Evolutionary conservation across 2,888 invertebrate species (phyloP), one percentile per base, ranked within the genome.

Genomic region (Clitarchus hookeri): DNA sequence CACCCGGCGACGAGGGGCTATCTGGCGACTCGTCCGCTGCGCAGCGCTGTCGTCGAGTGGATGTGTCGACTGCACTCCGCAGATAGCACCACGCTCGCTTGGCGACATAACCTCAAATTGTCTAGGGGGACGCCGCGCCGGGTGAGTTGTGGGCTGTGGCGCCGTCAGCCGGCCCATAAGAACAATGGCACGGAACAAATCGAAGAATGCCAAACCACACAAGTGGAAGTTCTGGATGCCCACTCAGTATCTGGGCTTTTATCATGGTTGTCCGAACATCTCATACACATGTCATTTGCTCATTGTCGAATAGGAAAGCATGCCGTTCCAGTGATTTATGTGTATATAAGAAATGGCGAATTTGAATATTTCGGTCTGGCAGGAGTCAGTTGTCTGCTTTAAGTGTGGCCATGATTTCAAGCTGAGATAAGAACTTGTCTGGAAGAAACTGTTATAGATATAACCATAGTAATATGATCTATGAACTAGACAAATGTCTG

Each of bases 31-130:
- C 65, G 0, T 19, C 65, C 65, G 65, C 65, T 23, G 65, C 65
- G n/a, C 65, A 65, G 65, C 19, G 65, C 65, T 65, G 65, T 65
- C 65, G 65, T 65, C 65, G 65, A 65, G 65, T 65, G 65, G 65
- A 65, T n/a, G 65, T 65, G 65, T 65, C 65, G 65, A 23, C 65
- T 65, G 65, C 65, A 65, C 65, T 19, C 65, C n/a, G 65, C 65
- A 65, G 65, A 65, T 65, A 65, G 65, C 65, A 65, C 65, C 65
- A 65, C 65, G 19, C 65, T 0, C 65, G 65, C 65, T n/a, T 19
- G 65, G 65, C n/a, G 65, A 65, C 65, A 65, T 65, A 65, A 65
- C 65, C 65, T 65, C 65, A 65, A 65, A 65, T 65, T 65, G 65
- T n/a, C 3, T 16, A 19, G n/a, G 65, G 65, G 65, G 65, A n/a